These are phyloP conservation scores for Petroica traversi DNA, from an alignment of 2,113 vertebrate species.

Conservation along the genomic window DNA sequence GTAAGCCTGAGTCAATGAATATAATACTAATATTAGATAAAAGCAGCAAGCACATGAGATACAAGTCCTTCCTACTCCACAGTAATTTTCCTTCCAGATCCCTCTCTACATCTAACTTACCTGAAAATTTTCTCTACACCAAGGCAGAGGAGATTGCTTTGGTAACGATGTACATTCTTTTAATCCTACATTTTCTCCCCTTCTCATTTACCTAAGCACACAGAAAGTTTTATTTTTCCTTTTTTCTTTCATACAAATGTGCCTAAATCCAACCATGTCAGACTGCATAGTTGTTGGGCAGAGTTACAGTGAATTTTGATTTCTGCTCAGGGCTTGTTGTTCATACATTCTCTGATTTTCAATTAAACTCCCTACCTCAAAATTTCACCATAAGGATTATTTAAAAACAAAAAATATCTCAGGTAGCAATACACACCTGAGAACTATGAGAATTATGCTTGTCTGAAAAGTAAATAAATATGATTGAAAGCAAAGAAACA, in stretches of 20 bases:
- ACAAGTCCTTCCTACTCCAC: not conserved
- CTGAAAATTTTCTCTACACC: not conserved
- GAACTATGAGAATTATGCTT: not conserved
- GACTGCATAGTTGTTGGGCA: not conserved
- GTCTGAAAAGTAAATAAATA: not conserved
- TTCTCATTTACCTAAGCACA: too few relatives aligned
- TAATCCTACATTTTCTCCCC: not conserved
- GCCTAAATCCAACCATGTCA: not conserved
- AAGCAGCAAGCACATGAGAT: not conserved
- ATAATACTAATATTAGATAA: not conserved
- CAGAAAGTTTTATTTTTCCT: not conserved
- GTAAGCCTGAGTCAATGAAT: not conserved
- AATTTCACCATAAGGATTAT: not conserved
- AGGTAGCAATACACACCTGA: not conserved
- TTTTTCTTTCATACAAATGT: not conserved
- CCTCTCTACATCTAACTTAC: not conserved
- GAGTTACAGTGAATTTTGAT: not conserved
- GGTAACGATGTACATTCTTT: not conserved
- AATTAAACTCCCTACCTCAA: not conserved
- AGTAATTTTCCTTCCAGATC: not conserved
- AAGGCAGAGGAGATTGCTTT: not conserved
- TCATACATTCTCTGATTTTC: not conserved
- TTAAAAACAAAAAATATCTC: not conserved
- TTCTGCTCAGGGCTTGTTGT: not conserved
- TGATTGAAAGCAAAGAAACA: constrained; percentile 11